Conservation (phyloP, 2,797 vertebrate species). For the Spea hammondii region DNA sequence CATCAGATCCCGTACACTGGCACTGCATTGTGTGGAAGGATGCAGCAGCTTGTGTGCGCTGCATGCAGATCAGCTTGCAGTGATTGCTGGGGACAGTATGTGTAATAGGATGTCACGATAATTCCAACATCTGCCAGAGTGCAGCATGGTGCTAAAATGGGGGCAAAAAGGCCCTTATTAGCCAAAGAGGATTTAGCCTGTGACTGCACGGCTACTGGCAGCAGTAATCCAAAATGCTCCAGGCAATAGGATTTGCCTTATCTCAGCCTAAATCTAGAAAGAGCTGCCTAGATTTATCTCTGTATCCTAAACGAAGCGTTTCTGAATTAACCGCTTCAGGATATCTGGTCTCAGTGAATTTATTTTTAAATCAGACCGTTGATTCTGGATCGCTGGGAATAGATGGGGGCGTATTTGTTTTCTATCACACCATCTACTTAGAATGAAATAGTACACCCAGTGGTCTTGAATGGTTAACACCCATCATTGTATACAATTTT, state of each 20-base stretch:
- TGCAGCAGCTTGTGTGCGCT: conserved; percentile 15
- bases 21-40: conserved; percentile 7
- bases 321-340: background rate
- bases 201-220: conserved; percentile 20
- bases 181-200: conserved; percentile 37
- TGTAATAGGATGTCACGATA: background rate
- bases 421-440: conserved; percentile 31
- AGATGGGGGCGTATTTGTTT: conserved; percentile 25
- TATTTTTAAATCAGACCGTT: conserved; percentile 14
- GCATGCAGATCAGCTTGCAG: conserved; percentile 35
- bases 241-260: conserved; percentile 44
- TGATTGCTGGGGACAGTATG: background rate
- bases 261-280: conserved; percentile 20
- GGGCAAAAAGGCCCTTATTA: conserved; percentile 30
- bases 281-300: background rate
- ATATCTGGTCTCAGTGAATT: background rate
- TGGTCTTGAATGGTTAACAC: background rate
- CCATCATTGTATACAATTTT: background rate
- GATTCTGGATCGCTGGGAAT: conserved; percentile 29
- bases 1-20: background rate
- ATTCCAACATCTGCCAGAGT: background rate
- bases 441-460: background rate
- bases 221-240: conserved; percentile 39
- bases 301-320: background rate
- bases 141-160: background rate